Percentiles rank a stretch among this genome's conserved stretches.
phyloP scores from a whole-genome alignment of 1,140 invertebrate species.

The Pogonognathellus flavescens region DNA sequence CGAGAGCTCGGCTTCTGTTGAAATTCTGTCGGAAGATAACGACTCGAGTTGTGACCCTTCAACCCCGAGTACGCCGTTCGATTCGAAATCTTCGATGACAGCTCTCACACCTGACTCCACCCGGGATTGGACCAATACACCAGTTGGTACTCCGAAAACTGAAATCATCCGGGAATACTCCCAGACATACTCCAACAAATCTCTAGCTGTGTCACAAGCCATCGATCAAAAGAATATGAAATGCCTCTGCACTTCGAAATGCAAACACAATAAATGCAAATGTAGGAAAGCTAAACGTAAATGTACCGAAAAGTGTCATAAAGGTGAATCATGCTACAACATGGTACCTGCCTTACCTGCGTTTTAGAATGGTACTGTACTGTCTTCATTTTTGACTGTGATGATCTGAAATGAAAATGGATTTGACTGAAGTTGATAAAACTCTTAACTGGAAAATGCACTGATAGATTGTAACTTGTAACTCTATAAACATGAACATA shows the following conservation, averaged over 20 bases:
- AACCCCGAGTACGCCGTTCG: slow-evolving; percentile 7
- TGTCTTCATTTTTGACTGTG: slow-evolving; percentile 50
- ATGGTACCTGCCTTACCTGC: not conserved
- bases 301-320: slow-evolving; percentile 22
- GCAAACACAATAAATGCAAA: slow-evolving; percentile 49
- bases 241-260: slow-evolving; percentile 39
- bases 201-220: slow-evolving; percentile 37
- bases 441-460: slow-evolving; percentile 29
- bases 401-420: slow-evolving; percentile 50
- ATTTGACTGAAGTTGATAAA: slow-evolving; percentile 48
- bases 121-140: slow-evolving; percentile 26
- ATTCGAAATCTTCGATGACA: slow-evolving; percentile 4
- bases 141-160: slow-evolving; percentile 22
- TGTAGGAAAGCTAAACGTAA: slow-evolving; percentile 26
- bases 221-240: slow-evolving; percentile 45
- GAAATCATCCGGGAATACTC: slow-evolving; percentile 21
- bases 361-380: slow-evolving; percentile 33
- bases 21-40: slow-evolving; percentile 40
- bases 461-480: slow-evolving; percentile 43
- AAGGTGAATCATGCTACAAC: slow-evolving; percentile 33
- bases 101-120: slow-evolving; percentile 13
- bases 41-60: slow-evolving; percentile 12
- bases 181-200: slow-evolving; percentile 4
- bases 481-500: slow-evolving; percentile 8
- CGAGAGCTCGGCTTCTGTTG: slow-evolving; percentile 25